Evolutionary conservation across 2,888 invertebrate genomes (phyloP).

Genomic region (Netelia virgata): DNA sequence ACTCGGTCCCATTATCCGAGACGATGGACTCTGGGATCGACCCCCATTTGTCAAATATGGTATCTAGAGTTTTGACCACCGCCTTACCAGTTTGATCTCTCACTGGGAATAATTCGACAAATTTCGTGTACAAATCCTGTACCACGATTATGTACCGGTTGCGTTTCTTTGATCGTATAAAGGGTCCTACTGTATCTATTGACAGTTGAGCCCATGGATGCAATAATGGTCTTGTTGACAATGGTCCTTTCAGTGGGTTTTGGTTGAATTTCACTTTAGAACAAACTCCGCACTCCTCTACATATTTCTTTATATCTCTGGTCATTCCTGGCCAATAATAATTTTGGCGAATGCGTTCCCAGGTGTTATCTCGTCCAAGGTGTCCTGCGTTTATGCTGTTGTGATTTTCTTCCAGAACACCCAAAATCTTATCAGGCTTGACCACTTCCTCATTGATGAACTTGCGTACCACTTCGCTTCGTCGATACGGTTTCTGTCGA

Average conservation of each 20-base stretch:
- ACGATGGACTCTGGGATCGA: too few relatives aligned
- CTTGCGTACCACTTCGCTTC: too few relatives aligned
- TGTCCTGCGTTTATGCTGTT: conserved; percentile 37
- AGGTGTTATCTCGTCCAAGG: conserved; percentile 53
- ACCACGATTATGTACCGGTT: conserved; percentile 35
- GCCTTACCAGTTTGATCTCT: conserved; percentile 16
- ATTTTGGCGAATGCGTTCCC: conserved; percentile 49
- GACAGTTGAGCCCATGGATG: conserved; percentile 43
- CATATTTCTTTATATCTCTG: conserved; percentile 36
- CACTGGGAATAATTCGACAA: not conserved
- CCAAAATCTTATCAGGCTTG: conserved; percentile 12
- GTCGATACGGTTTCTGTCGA: too few relatives aligned
- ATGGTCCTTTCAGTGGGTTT: conserved; percentile 14
- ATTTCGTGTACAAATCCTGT: conserved; percentile 37
- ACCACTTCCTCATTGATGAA: conserved; percentile 46
- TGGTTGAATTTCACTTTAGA: conserved; percentile 50
- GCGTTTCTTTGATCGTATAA: conserved; percentile 30
- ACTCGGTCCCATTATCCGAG: too few relatives aligned
- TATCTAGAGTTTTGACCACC: too few relatives aligned
- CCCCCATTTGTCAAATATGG: too few relatives aligned
- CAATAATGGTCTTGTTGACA: conserved; percentile 26
- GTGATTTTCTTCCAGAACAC: conserved; percentile 47
- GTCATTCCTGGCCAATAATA: conserved; percentile 51
- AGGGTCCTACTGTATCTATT: not conserved
- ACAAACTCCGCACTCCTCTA: conserved; percentile 26